Evolutionary conservation across 2,888 invertebrate genomes (phyloP), one percentile per base, ranked within the genome.

Genomic region (Ophion ventricosus): DNA sequence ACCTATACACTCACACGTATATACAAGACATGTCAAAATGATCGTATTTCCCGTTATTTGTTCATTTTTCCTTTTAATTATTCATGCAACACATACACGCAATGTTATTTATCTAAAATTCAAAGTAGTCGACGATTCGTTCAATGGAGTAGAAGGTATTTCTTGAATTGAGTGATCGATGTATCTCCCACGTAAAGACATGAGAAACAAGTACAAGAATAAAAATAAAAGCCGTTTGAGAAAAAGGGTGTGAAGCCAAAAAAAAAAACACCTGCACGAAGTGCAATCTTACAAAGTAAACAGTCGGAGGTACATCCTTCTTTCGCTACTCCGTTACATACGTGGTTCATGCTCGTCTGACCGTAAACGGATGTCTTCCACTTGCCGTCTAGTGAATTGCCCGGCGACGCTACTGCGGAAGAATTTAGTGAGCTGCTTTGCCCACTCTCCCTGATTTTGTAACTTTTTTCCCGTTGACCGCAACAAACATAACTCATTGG

Each of bases 241-340:
- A 40, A 56, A 57, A 69, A 49, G 14, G 40, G 63, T 26, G 35
- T n/a, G 11, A 75, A 64, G 26, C 10, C 23, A 67, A 35, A 35
- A 74, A 74, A 67, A 35, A 35, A 74, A 74, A 61, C 64, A n/a
- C 25, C 35, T 26, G 35, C 20, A 59, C n/a, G 54, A 75, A 81
- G 66, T 79, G 72, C 75, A 79, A 84, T 84, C 61, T 63, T 25
- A 54, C 57, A 78, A 72, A 84, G 75, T 79, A 77, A 64, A 79
- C 29, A 69, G 70, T 40, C 54, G 26, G 63, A 59, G 74, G 43
- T 69, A 54, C 43, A 57, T 64, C 40, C 49, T 25, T 57, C 64
- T 59, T 57, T 57, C 43, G 63, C 43, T 23, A 54, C 56, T 70
- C 70, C 17, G 56, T 72, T 25, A 29, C 14, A 17, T 57, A 63